Evolutionary conservation across 1,140 invertebrate species (phyloP).

Genomic region (Lasioglossum albipes): DNA sequence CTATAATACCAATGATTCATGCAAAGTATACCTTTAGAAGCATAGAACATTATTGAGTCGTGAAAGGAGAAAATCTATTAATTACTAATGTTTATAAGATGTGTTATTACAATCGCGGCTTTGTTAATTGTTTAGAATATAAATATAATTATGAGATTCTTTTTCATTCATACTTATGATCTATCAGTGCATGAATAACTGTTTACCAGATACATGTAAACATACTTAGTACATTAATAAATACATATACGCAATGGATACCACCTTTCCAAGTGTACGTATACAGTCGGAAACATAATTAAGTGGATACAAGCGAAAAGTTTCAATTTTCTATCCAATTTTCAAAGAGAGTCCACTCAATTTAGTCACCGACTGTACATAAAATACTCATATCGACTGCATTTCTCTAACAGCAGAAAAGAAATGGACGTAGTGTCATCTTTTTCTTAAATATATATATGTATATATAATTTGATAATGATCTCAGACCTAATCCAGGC

Average conservation of each 20-base stretch:
- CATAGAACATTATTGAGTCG: background rate
- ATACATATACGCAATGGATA: background rate
- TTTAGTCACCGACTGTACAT: too few species aligned
- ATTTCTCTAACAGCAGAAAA: too few species aligned
- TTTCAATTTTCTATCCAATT: too few species aligned
- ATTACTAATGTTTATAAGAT: background rate
- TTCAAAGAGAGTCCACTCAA: too few species aligned
- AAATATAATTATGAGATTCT: too few species aligned
- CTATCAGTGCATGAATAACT: too few species aligned
- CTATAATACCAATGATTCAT: conserved; percentile 4
- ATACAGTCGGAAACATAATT: too few species aligned
- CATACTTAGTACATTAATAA: background rate
- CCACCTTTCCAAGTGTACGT: background rate
- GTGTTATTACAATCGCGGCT: background rate
- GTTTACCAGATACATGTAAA: too few species aligned
- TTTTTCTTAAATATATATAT: conserved; percentile 33
- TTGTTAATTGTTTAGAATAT: conserved; percentile 67
- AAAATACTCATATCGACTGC: too few species aligned
- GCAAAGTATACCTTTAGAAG: conserved; percentile 6
- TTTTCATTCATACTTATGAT: too few species aligned
- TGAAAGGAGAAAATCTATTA: background rate
- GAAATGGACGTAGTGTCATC: background rate
- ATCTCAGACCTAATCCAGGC: background rate
- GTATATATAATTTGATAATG: background rate
- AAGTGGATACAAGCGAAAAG: too few species aligned